These are phyloP conservation scores for Anableps anableps DNA, from an alignment of 2,797 vertebrate species.

Conservation along the genomic window DNA sequence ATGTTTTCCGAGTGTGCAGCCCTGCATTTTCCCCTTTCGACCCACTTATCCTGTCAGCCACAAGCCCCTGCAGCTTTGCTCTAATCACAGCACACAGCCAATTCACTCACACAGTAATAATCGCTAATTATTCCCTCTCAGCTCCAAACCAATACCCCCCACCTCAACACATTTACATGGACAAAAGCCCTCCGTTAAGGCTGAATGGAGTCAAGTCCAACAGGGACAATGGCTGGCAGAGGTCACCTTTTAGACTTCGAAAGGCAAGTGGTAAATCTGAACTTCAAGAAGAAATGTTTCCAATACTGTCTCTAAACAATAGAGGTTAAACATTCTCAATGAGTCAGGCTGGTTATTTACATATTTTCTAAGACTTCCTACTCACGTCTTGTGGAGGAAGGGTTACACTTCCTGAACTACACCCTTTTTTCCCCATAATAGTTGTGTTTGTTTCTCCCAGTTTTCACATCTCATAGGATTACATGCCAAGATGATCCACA, in stretches of 20 bases:
- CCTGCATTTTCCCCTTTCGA: constrained; percentile 48
- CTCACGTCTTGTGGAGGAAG: constrained; percentile 37
- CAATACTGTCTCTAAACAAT: not conserved
- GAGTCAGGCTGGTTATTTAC: constrained; percentile 40
- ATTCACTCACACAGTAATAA: constrained; percentile 65
- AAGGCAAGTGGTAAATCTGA: constrained; percentile 1
- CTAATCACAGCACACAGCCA: constrained; percentile 58
- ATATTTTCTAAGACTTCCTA: constrained; percentile 26
- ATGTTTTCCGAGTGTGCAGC: constrained; percentile 31
- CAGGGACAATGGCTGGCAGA: constrained; percentile 30
- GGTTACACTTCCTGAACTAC: constrained; percentile 57
- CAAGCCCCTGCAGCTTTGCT: constrained; percentile 49
- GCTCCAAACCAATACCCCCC: constrained; percentile 25
- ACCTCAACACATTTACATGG: not conserved
- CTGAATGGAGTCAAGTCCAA: constrained; percentile 35
- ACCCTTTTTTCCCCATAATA: constrained; percentile 49
- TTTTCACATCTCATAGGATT: constrained; percentile 44
- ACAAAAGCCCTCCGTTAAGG: constrained; percentile 17
- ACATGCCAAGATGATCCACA: constrained; percentile 25
- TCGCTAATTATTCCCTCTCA: constrained; percentile 66
- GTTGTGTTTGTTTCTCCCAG: constrained; percentile 36
- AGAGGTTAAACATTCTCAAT: constrained; percentile 14
- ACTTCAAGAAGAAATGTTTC: not conserved
- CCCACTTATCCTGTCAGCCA: constrained; percentile 61
- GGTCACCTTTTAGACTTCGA: constrained; percentile 8